A percentile compares a stretch with the other conserved stretches of the same genome.
Conservation (phyloP, 2,888 invertebrate species). For the Bedellia somnulentella region DNA sequence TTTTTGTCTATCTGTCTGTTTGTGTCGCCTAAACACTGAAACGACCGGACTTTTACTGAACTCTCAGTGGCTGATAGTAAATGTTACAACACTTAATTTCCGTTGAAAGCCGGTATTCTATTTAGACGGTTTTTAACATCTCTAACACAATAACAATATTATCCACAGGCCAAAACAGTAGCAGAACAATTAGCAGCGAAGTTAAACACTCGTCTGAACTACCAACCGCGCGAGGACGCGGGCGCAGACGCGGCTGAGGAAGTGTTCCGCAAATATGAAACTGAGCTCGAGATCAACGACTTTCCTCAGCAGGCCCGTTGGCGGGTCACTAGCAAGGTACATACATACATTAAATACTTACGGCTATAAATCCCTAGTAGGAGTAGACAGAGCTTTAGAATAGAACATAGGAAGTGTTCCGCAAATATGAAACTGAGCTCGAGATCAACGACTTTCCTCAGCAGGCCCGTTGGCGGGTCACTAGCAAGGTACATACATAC, state of each 20-base stretch:
- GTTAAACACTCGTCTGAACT: slow-evolving; percentile 94
- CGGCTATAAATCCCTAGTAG: too few species aligned
- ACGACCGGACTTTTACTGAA: too few species aligned
- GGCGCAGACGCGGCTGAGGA: slow-evolving; percentile 64
- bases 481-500: slow-evolving; percentile 72
- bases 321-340: slow-evolving; percentile 93
- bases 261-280: slow-evolving; percentile 91
- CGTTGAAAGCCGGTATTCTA: too few species aligned
- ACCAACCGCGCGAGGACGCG: slow-evolving; percentile 87
- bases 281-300: slow-evolving; percentile 99
- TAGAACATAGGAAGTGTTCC: slow-evolving; percentile 74
- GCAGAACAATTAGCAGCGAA: slow-evolving; percentile 97
- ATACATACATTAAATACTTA: neutral
- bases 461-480: slow-evolving; percentile 97
- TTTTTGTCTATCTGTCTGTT: too few species aligned
- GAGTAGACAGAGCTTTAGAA: too few species aligned
- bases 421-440: slow-evolving; percentile 96
- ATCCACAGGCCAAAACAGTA: slow-evolving; percentile 87
- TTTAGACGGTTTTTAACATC: too few species aligned
- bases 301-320: slow-evolving; percentile 99
- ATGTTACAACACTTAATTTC: too few species aligned
- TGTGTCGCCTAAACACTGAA: too few species aligned
- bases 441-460: slow-evolving; percentile 99
- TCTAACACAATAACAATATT: too few species aligned
- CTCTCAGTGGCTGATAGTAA: too few species aligned